A percentile compares a stretch with the other conserved stretches of the same genome.
These are phyloP conservation scores for Jacana jacana DNA, from an alignment of 2,113 vertebrate genomes.

Conservation along the genomic window DNA sequence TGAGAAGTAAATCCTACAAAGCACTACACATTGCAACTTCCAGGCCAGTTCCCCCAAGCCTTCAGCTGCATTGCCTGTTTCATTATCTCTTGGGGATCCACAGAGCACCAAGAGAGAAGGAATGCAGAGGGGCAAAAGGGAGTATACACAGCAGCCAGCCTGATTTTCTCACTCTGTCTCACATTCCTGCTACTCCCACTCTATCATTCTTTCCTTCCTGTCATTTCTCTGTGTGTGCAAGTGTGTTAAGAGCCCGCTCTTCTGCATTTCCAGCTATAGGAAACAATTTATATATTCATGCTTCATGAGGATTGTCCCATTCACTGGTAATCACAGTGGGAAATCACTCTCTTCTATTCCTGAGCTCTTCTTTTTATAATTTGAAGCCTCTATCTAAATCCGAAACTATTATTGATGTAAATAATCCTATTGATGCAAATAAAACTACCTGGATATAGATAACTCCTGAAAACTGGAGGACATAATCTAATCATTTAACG, in stretches of 20 bases:
- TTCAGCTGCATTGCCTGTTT: not conserved
- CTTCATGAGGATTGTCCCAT: not conserved
- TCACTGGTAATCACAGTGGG: not conserved
- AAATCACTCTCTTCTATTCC: not conserved
- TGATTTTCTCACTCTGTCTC: not conserved
- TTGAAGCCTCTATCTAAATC: not conserved
- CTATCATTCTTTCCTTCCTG: not conserved
- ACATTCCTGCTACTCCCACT: not conserved
- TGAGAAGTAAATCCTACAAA: not conserved
- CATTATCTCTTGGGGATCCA: not conserved
- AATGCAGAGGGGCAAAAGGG: not conserved
- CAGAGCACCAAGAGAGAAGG: not conserved
- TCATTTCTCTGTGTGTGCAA: too few relatives aligned
- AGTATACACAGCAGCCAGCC: not conserved
- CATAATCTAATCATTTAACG: not conserved
- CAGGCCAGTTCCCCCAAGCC: not conserved
- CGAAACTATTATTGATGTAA: not conserved
- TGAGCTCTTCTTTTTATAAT: not conserved
- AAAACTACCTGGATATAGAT: not conserved
- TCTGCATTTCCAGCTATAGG: not conserved
- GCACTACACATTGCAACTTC: accelerated
- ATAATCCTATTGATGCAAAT: not conserved
- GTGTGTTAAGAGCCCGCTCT: not conserved
- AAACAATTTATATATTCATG: not conserved
- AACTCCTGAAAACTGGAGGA: not conserved